Evolutionary conservation across 2,113 vertebrate genomes (phyloP).

Genomic region (Callorhinus ursinus): DNA sequence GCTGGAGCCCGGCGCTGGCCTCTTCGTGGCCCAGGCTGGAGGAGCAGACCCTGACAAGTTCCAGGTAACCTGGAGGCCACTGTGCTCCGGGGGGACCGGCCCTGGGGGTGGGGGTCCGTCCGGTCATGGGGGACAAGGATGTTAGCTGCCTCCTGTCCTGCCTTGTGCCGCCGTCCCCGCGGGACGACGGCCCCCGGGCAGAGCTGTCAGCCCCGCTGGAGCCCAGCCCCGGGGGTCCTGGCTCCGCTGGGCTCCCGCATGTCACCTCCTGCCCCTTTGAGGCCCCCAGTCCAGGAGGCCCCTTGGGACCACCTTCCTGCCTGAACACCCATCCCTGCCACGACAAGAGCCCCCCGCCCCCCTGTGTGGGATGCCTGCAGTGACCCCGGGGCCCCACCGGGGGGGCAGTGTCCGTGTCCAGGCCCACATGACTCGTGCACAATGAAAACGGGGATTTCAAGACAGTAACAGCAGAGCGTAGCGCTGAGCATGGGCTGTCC

Average conservation of each 20-base stretch:
- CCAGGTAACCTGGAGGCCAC: conserved; percentile 85
- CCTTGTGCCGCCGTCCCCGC: neutral
- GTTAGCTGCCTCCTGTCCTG: accelerated
- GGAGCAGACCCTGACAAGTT: conserved; percentile 92
- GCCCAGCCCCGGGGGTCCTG: neutral
- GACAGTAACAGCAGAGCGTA: accelerated
- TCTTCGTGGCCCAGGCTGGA: conserved; percentile 96
- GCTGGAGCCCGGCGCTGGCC: conserved; percentile 89
- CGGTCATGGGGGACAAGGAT: neutral
- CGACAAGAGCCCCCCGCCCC: neutral
- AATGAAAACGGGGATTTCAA: neutral
- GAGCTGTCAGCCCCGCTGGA: neutral
- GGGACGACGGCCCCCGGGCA: accelerated
- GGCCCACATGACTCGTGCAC: accelerated
- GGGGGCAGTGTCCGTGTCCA: neutral
- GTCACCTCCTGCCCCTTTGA: neutral
- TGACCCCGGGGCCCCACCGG: accelerated
- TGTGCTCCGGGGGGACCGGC: accelerated
- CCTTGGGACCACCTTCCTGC: neutral
- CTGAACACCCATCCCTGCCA: accelerated
- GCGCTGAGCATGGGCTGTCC: neutral
- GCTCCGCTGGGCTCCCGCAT: no score
- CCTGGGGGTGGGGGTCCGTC: neutral
- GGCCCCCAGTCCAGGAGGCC: neutral
- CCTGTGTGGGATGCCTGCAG: accelerated